Evolutionary conservation across 2,888 invertebrate species (phyloP), one percentile per base, ranked within the genome.

Genomic region (Polydrusus tereticollis): DNA sequence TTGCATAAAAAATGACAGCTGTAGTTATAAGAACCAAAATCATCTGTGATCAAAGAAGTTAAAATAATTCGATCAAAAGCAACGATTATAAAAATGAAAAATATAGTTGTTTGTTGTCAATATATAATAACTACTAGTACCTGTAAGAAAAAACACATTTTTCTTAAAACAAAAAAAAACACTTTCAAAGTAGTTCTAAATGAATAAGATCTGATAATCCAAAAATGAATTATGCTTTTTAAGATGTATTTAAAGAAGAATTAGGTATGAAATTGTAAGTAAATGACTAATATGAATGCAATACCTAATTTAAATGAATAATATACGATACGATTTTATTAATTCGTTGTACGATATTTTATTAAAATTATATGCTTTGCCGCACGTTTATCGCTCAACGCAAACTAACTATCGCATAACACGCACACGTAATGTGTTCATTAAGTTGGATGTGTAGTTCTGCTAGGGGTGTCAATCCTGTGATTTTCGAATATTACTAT

Each of bases 11-110:
- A 72, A 55, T 72, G 47, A 72, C 70, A 64, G 45, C 59, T 60
- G 52, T 72, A 72, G 72, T 67, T 64, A 60, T 68, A 72, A 72
- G 72, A 68, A 72, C 68, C 63, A 63, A 72, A n/a, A 68, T 68
- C 72, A 72, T 72, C 72, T 72, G 72, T 72, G 72, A 72, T 72
- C 58, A 58, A 60, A 64, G 69, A 66, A 64, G 58, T 62, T 72
- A 67, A 63, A 58, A 63, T 50, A 58, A 63, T 68, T 63, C 68
- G 72, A 72, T 72, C 72, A 72, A 72, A 63, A 72, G 72, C 72
- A 72, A 72, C 72, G 72, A 68, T 72, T 72, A 62, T 67, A 33
- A 59, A n/a, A 57, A 60, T 65, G 60, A 67, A 67, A 58, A 47
- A 59, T 16, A 60, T 64, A 66, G 29, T 50, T 72, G 62, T 68